Evolutionary conservation across 1,140 invertebrate species (phyloP), one percentile per base, ranked within the genome.

Genomic region (Araneus ventricosus): DNA sequence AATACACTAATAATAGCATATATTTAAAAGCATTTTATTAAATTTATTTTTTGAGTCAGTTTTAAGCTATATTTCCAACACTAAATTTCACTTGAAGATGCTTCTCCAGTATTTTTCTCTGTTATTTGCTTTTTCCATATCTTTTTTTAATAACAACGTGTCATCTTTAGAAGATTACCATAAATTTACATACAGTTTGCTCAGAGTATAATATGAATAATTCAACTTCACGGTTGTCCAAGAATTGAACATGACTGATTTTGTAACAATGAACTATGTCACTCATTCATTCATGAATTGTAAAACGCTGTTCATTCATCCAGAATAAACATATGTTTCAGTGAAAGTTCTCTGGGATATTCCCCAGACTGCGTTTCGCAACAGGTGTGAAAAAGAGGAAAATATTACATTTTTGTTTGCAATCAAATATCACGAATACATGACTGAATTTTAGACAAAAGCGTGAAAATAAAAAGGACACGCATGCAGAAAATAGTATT

Each of bases 211-310:
- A 63, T 24, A 63, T 63, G 59, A 63, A 63, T 63, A 63, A 63
- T 63, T 63, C 59, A 63, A 5, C n/a, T 63, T 14, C 59, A 63
- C 59, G n/a, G 7, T 63, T 63, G 59, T n/a, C n/a, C n/a, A 24
- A 63, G n/a, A n/a, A 63, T 22, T 24, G 59, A 24, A n/a, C 6
- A 24, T 63, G 59, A 22, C 5, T n/a, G 4, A 63, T 63, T n/a
- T n/a, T 63, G 59, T 24, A 63, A 63, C 59, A 63, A 63, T 24
- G 59, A 63, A 4, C 0, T n/a, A 63, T 63, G 59, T 63, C 24
- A 63, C 59, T 24, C 59, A 61, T 63, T n/a, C 59, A 63, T 63
- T 63, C 59, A 63, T 63, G 59, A 63, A 63, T 63, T 63, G 59
- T 63, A 63, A 20, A 63, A 22, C n/a, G n/a, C 59, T 63, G n/a